These are phyloP conservation scores for Nasonovia ribisnigri DNA, from an alignment of 2,888 invertebrate genomes.

Conservation along the genomic window DNA sequence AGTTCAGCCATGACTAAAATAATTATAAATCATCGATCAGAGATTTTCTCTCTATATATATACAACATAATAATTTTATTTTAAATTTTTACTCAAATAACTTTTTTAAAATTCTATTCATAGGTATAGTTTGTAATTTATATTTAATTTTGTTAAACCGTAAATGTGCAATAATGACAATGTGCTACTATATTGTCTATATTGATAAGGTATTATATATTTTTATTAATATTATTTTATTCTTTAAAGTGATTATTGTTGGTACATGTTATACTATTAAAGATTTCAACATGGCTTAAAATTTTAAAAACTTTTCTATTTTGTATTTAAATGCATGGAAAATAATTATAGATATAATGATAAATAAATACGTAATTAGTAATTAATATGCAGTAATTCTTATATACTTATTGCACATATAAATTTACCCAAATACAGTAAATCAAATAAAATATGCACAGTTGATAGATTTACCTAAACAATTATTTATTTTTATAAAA, in stretches of 20 bases:
- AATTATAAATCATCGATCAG: background rate
- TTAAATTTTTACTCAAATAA: too few relatives aligned
- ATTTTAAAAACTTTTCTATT: background rate
- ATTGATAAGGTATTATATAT: too few relatives aligned
- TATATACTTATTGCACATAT: too few relatives aligned
- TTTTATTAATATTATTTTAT: background rate
- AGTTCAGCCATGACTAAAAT: background rate
- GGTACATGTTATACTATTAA: background rate
- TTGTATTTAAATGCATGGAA: background rate
- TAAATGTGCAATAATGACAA: background rate
- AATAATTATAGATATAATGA: background rate
- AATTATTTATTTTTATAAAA: background rate
- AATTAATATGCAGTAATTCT: too few relatives aligned
- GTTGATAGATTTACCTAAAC: too few relatives aligned
- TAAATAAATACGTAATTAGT: too few relatives aligned
- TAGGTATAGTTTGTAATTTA: background rate
- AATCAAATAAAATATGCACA: background rate
- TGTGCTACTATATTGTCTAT: background rate
- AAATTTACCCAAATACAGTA: background rate
- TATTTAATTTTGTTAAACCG: background rate
- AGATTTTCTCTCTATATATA: background rate
- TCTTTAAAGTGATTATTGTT: background rate
- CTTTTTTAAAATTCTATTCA: background rate
- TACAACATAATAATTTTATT: background rate
- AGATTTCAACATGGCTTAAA: background rate